Conservation (phyloP, 2,113 vertebrate species). For the Tympanuchus pallidicinctus region DNA sequence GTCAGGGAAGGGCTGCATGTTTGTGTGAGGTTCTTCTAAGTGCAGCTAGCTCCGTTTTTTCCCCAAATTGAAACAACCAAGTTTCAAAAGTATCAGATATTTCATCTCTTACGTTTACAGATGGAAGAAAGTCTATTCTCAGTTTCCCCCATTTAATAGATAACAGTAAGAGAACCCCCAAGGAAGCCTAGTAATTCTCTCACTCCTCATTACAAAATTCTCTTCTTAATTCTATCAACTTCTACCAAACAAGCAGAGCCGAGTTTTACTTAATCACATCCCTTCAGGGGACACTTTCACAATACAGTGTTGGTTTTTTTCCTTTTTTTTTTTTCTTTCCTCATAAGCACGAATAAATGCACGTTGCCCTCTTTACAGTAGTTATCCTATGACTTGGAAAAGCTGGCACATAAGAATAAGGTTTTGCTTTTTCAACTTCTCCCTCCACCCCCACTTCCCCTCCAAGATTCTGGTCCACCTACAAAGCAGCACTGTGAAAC, state of each 20-base stretch:
- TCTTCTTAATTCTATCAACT: neutral
- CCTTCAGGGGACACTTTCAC: neutral
- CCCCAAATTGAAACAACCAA: neutral
- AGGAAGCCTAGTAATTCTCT: neutral
- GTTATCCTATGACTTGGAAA: neutral
- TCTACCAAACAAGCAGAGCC: neutral
- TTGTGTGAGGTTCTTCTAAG: neutral
- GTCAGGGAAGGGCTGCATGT: too few species aligned
- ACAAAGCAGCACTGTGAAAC: neutral
- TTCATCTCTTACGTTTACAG: neutral
- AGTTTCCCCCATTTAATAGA: neutral
- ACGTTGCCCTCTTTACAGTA: neutral
- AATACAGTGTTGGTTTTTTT: neutral
- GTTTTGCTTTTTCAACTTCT: neutral
- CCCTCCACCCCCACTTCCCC: neutral
- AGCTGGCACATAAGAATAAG: neutral
- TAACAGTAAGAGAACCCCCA: neutral
- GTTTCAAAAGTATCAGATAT: neutral
- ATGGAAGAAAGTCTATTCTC: neutral
- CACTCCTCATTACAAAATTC: neutral
- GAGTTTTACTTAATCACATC: neutral
- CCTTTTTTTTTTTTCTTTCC: neutral
- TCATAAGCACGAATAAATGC: neutral
- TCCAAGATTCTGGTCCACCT: neutral
- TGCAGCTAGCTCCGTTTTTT: rapidly evolving